Percentiles rank a stretch among this genome's conserved stretches.
These are phyloP conservation scores for Orientallactaga sibirica DNA, from an alignment of 2,797 vertebrate genomes.

Conservation along the genomic window DNA sequence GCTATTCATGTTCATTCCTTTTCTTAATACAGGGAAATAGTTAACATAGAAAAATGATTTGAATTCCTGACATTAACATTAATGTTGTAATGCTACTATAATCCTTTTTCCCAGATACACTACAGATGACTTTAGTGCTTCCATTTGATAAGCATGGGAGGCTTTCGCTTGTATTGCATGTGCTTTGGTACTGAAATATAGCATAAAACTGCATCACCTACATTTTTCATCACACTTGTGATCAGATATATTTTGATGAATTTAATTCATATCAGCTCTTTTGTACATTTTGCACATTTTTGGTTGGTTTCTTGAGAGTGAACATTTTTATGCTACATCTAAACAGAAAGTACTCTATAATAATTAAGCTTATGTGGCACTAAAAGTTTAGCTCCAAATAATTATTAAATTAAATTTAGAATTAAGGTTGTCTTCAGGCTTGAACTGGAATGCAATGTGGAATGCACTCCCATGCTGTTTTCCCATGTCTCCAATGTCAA, in stretches of 20 bases:
- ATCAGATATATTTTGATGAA: conserved; percentile 28
- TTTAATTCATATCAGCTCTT: conserved; percentile 4
- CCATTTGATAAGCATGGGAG: neutral
- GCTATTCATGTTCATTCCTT: neutral
- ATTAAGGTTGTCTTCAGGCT: neutral
- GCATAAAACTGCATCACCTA: neutral
- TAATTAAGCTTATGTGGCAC: neutral
- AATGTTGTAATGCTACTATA: neutral
- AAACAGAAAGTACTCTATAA: neutral
- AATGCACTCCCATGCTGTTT: neutral
- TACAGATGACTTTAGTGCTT: neutral
- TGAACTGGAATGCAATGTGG: neutral
- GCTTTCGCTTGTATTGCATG: neutral
- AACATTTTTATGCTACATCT: neutral
- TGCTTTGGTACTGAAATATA: neutral
- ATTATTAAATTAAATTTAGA: conserved; percentile 1
- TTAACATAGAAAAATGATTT: conserved; percentile 40
- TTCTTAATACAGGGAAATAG: neutral
- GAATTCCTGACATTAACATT: neutral
- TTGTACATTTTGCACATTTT: conserved; percentile 14
- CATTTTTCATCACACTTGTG: neutral
- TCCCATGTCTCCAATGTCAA: neutral
- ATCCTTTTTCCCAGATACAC: neutral
- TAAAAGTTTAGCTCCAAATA: conserved; percentile 5
- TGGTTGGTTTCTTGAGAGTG: neutral